Evolutionary conservation across 2,888 invertebrate species (phyloP).

Genomic region (Chloroclystis v-ata): DNA sequence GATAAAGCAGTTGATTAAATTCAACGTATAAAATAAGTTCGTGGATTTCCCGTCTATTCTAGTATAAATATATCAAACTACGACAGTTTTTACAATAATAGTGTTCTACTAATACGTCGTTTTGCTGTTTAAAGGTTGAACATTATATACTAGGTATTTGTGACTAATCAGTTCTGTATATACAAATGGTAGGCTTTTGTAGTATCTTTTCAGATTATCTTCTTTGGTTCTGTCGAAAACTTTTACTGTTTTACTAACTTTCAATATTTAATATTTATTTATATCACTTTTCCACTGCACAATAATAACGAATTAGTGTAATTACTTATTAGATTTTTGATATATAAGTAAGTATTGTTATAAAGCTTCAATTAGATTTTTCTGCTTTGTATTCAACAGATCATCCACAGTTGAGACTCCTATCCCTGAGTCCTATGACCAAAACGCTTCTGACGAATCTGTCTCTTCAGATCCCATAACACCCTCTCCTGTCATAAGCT

Average conservation of each 20-base stretch:
- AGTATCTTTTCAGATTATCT: constrained; percentile 55
- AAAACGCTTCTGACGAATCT: constrained; percentile 46
- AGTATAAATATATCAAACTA: no score
- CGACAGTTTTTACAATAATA: no score
- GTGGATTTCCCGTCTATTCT: no score
- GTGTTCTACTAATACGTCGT: constrained; percentile 43
- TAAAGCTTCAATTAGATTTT: constrained; percentile 69
- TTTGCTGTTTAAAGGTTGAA: constrained; percentile 54
- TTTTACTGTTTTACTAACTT: constrained; percentile 36
- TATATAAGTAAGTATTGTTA: constrained; percentile 41
- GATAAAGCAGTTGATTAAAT: no score
- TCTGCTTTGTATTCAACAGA: constrained; percentile 78
- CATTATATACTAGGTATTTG: constrained; percentile 12
- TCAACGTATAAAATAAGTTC: no score
- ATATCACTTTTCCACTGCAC: constrained; percentile 10
- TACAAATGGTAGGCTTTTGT: constrained; percentile 55
- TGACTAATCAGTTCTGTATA: constrained; percentile 19
- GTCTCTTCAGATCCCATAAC: constrained; percentile 50
- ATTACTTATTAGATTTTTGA: constrained; percentile 18
- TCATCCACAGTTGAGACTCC: constrained; percentile 75
- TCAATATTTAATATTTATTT: constrained; percentile 1
- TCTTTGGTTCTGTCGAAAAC: constrained; percentile 24
- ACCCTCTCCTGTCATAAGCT: constrained; percentile 51
- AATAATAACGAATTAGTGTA: no score
- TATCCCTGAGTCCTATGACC: constrained; percentile 62